Evolutionary conservation across 2,113 vertebrate genomes (phyloP).

Genomic region (Ciconia maguari): DNA sequence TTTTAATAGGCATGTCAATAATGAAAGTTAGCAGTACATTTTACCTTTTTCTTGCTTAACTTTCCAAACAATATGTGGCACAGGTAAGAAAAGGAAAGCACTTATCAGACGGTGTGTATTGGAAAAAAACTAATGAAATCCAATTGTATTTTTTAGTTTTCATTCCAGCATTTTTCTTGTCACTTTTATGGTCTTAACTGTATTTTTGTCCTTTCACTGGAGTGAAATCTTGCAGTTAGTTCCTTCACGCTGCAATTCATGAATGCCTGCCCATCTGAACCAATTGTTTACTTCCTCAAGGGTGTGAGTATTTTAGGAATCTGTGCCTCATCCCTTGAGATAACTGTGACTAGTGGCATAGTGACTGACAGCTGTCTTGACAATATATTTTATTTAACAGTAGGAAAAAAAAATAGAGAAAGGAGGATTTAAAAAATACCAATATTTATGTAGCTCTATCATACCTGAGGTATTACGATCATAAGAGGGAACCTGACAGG

Average conservation of each 20-base stretch:
- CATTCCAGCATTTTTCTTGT: neutral
- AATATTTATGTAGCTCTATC: constrained; percentile 2
- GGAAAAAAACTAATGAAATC: neutral
- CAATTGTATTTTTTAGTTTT: neutral
- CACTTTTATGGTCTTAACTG: rapidly evolving
- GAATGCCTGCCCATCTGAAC: neutral
- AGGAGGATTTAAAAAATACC: neutral
- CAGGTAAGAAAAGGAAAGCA: neutral
- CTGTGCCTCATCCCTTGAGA: neutral
- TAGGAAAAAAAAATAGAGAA: neutral
- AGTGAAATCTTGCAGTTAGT: neutral
- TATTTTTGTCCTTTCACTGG: neutral
- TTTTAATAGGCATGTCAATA: neutral
- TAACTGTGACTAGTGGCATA: neutral
- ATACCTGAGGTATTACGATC: neutral
- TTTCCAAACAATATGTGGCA: neutral
- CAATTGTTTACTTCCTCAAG: neutral
- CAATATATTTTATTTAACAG: neutral
- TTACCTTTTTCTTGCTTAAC: neutral
- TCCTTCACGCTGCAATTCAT: neutral
- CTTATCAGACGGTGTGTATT: neutral
- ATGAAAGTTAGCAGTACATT: neutral
- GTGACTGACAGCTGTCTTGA: constrained; percentile 13
- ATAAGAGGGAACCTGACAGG: neutral
- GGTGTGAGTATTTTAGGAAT: neutral